Evolutionary conservation across 2,888 invertebrate genomes (phyloP), one percentile per base, ranked within the genome.

Genomic region (Drosophila affinis): DNA sequence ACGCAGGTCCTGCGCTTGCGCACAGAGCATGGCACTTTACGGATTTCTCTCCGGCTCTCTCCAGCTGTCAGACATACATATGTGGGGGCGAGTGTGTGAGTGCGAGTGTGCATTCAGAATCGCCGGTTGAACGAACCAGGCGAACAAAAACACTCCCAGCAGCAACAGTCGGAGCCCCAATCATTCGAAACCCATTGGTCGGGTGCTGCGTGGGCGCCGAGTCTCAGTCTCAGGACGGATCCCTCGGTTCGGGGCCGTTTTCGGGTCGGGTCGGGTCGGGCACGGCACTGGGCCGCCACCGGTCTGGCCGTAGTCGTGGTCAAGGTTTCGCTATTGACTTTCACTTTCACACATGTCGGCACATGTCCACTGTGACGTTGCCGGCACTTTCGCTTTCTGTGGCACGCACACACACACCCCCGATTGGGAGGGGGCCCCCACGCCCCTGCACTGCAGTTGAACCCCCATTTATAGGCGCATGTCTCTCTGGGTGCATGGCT

Each of bases 241-340:
- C 79, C 65, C 71, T 75, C 80, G 55, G 55, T 55, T 65, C 67
- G 65, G 32, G 17, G 53, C 17, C 32, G 17, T 53, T 17, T 18
- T 58, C 44, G 48, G 46, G 44, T 68, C 68, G 51, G 46, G 44
- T 68, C 68, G 51, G 67, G 52, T 14, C 24, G 24, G 24, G 24
- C 24, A 24, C 24, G 24, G 24, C 24, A 24, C 48, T 56, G 27
- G 47, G 34, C 27, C 32, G 48, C 61, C 54, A 55, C 39, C 39
- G 45, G 49, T 75, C 87, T 70, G 64, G 78, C 75, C 75, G 56
- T 47, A 51, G 71, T 54, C 88, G 85, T 91, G 91, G 91, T 91
- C 91, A 91, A 91, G 91, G 91, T 91, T 91, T 68, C 83, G 67
- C 81, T 83, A 88, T 89, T 90, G 90, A 90, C 90, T 90, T 90